Conservation (phyloP, 37 sponge, comb jelly and placozoan species). For the Oscarella lobularis region DNA sequence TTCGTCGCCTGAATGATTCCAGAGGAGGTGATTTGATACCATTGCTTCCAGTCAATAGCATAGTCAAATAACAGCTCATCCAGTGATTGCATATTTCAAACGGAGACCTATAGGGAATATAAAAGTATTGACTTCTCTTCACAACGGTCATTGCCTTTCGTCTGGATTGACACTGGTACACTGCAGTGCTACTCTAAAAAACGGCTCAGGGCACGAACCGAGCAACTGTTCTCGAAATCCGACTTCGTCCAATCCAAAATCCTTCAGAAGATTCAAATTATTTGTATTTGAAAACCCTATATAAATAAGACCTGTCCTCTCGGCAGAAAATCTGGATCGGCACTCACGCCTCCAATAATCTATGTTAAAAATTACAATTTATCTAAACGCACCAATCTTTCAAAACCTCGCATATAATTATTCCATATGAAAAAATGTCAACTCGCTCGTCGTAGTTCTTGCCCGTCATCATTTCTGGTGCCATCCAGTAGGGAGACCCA, state of each 20-base stretch:
- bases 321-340: constrained; percentile 80
- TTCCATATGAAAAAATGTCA: constrained; percentile 83
- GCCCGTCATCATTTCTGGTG: constrained; percentile 86
- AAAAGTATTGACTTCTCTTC: too few relatives aligned
- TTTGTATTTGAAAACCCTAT: too few relatives aligned
- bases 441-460: constrained; percentile 70
- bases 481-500: constrained; percentile 87
- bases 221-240: constrained; percentile 17
- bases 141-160: too few relatives aligned
- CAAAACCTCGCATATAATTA: constrained; percentile 72
- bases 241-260: constrained; percentile 54
- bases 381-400: background rate
- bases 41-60: too few relatives aligned
- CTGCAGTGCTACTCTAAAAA: constrained; percentile 48
- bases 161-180: constrained; percentile 39
- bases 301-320: background rate
- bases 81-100: too few relatives aligned
- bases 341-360: constrained; percentile 64
- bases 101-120: too few relatives aligned
- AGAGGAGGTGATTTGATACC: too few relatives aligned
- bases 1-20: too few relatives aligned
- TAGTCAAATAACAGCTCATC: too few relatives aligned
- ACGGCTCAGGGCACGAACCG: constrained; percentile 37
- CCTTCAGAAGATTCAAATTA: constrained; percentile 13
- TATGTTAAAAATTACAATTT: background rate